Evolutionary conservation across 1,140 invertebrate genomes (phyloP), one percentile per base, ranked within the genome.

Genomic region (Drosophila hydei): DNA sequence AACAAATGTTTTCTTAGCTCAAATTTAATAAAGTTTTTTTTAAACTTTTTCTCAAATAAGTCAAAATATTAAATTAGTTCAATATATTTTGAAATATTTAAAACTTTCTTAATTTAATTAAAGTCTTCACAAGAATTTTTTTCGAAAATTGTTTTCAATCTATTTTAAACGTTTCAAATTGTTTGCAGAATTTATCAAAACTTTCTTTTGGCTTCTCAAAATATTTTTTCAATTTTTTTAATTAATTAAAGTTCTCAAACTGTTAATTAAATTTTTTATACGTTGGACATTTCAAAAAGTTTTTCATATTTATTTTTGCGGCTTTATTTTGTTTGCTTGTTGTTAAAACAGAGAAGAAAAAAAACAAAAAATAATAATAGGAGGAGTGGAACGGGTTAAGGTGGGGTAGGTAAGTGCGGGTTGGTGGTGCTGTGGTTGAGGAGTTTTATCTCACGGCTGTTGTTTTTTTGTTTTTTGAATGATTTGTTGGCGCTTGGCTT

Each of bases 381-480:
- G n/a, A n/a, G 14, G 0, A 27, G 19, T 4, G 23, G 21, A 25
- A 12, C 9, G 33, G 51, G 12, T 11, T 9, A 1, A 52, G 50
- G 50, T 30, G 25, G 16, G 19, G 14, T 61, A 19, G 14, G 47
- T 11, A 33, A 33, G 43, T 30, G 16, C 25, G 21, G 12, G 8
- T 2, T 38, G 36, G 14, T 23, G 14, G 9, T 14, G n/a, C 21
- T 52, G 27, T 18, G 25, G 27, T 43, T 56, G 7, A 25, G 36
- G 45, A 18, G 18, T 30, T 62, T 56, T 58, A 40, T 59, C 48
- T 72, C 45, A 67, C 69, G 61, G 16, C 45, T 64, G 36, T 25
- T 21, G 45, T 48, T 42, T 45, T 1, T 47, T 23, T 42, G 4
- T 48, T 47, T n/a, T 16, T 47, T 21, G 19, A 25, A 16, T 42